These are phyloP conservation scores for Diglossa cyanea DNA, from an alignment of 2,797 vertebrate species.

Conservation along the genomic window DNA sequence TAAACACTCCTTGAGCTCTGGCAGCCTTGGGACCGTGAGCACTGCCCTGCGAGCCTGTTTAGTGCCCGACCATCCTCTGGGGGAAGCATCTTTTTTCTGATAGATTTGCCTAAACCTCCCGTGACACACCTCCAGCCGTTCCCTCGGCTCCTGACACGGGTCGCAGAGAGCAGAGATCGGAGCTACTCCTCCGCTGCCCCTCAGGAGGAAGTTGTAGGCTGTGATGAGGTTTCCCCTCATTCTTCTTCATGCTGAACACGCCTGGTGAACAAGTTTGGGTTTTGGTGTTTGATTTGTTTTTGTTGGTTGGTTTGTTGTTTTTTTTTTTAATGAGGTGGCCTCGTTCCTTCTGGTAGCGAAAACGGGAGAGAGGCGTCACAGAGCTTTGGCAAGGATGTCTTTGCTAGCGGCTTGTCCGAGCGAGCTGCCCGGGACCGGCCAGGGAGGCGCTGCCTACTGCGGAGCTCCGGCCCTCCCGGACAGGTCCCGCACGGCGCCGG, in stretches of 20 bases:
- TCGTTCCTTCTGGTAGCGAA: background rate
- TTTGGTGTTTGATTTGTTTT: no score
- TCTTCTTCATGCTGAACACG: background rate
- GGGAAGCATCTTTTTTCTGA: background rate
- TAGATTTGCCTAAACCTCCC: no score
- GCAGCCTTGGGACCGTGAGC: background rate
- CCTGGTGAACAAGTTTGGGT: no score
- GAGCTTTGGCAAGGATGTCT: background rate
- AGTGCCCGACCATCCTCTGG: background rate
- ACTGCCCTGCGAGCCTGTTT: background rate
- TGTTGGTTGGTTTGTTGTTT: no score
- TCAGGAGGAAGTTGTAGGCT: background rate
- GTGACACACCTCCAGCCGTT: background rate
- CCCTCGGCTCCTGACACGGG: background rate
- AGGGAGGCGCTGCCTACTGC: rapidly evolving
- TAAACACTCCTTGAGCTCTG: background rate
- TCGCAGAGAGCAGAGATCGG: no score
- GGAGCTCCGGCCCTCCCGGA: rapidly evolving
- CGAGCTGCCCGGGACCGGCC: rapidly evolving
- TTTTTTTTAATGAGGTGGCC: background rate
- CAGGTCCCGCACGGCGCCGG: background rate
- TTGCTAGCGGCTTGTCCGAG: background rate
- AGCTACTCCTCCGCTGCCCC: background rate
- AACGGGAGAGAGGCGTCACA: background rate
- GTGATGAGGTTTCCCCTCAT: background rate